Base-by-base conservation (phyloP, 2,113 vertebrate species). In the Oreotrochilus melanogaster region DNA sequence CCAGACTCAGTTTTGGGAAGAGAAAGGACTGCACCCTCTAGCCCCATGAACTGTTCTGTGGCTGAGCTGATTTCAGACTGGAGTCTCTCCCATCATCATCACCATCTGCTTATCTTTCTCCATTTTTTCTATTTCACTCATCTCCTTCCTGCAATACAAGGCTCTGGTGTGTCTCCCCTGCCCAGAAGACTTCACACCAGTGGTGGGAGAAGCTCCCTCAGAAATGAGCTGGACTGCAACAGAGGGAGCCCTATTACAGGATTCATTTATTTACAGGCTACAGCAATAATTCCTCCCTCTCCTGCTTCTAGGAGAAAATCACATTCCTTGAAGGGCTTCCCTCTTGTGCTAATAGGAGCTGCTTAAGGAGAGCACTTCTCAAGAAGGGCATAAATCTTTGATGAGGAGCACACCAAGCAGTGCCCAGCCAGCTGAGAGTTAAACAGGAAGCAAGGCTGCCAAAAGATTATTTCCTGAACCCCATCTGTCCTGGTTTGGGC, bases 371-470 rank as follows among this genome's bases (percentile, higher is more conserved):
- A 61, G 64, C 25, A 4, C 28, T 73, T 51, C 90, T 51, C 31
- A 60, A 86, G 69, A 71, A 51, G 25, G 39, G 3, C 43, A 56
- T 84, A 83, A 87, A 93, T 81, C 69, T 85, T 78, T 61, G 73
- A 30, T 43, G 62, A 81, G 60, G 50, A 28, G 33, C 58, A 10
- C 45, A 37, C 13, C 1, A 3, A 61, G 61, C 39, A 24, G 30
- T 1, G 13, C 54, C 25, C 37, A 43, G 58, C 47, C n/a, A 48
- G 83, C 23, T 16, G 43, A 78, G 91, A 66, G 69, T 27, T 21
- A 45, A 66, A 45, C 0, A 3, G 43, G 48, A 47, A 35, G 25
- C 1, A 0, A 37, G 25, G 43, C 42, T 19, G 18, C 4, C 0
- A 53, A 70, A 35, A 31, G 47, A 22, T 76, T 28, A n/a, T 54